Evolutionary conservation across 2,113 vertebrate species (phyloP).

Genomic region (Channa maculata): DNA sequence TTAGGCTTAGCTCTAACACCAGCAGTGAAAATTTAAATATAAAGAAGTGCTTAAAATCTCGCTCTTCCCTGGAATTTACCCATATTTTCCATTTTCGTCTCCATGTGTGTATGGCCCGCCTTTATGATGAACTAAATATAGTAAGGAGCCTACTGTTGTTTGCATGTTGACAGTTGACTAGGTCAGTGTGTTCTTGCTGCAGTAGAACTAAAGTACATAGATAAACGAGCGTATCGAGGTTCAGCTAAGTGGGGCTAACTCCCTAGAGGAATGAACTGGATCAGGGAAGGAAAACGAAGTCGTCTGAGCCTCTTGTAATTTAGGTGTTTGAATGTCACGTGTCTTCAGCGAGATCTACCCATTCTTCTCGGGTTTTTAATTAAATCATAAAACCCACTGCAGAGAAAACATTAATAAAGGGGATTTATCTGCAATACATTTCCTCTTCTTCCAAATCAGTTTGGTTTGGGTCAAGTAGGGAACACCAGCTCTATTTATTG

Average conservation of each 20-base stretch:
- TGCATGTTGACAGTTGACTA: conserved; percentile 17
- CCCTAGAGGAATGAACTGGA: conserved; percentile 25
- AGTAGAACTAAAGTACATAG: conserved; percentile 3
- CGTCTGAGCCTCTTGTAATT: not conserved
- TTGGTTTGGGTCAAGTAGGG: not conserved
- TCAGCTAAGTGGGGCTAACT: not conserved
- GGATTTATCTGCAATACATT: too few relatives aligned
- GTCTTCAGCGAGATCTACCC: too few relatives aligned
- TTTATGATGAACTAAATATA: not conserved
- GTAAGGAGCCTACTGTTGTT: not conserved
- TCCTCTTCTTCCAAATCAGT: not conserved
- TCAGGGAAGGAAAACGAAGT: not conserved
- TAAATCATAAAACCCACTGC: too few relatives aligned
- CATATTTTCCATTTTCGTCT: not conserved
- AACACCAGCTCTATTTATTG: conserved; percentile 14
- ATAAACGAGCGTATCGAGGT: conserved; percentile 9
- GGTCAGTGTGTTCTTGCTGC: conserved; percentile 44
- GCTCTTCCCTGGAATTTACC: not conserved
- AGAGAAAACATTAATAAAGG: too few relatives aligned
- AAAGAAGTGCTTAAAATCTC: not conserved
- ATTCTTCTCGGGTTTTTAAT: too few relatives aligned
- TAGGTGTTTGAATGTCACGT: not conserved
- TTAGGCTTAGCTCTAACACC: conserved; percentile 3
- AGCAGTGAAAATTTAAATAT: not conserved
- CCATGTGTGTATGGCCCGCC: conserved; percentile 1